Evolutionary conservation across 2,797 vertebrate species (phyloP), one percentile per base, ranked within the genome.

Genomic region (Pseudomugil tenellus): DNA sequence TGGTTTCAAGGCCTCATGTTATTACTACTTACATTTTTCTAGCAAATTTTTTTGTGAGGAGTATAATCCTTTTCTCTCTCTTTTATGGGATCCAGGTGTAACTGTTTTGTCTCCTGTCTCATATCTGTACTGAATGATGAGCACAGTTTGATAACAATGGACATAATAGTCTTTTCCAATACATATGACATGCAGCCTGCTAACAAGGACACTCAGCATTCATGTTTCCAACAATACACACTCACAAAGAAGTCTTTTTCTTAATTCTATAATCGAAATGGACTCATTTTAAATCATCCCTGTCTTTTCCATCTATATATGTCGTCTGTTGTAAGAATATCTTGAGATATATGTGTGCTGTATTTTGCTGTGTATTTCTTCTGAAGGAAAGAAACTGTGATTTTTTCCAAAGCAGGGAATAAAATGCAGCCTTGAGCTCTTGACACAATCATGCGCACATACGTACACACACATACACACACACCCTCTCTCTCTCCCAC

Each of bases 371-470:
- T 60, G 65, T 84, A 81, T 61, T 63, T 55, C 2, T 59, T 58
- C 67, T 54, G 29, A 49, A 84, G 53, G 35, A 73, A 60, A 53
- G 58, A 61, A 72, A 39, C 3, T 66, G 65, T 74, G 72, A 89
- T 85, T 89, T 86, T 80, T 85, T 74, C 66, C 71, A 72, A 72
- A 71, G 79, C 74, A 67, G 53, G 51, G 60, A 41, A 55, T 74
- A 73, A 83, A 79, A 74, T 8, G 31, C 51, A 84, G 74, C 90
- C 90, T 91, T 92, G 90, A 91, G 86, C 85, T 87, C 55, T 57
- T 77, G 77, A 86, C 82, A 77, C 13, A 54, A 80, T 60, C 77
- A 72, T 35, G 59, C 82, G 76, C 67, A 49, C 56, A 11, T 58
- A 60, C 60, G 32, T 49, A 29, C 17, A 59, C 39, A 17, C 46